Percentiles rank a stretch among this genome's conserved stretches.
Conservation (phyloP, 1,140 invertebrate genomes). For the Aporrectodea caliginosa region DNA sequence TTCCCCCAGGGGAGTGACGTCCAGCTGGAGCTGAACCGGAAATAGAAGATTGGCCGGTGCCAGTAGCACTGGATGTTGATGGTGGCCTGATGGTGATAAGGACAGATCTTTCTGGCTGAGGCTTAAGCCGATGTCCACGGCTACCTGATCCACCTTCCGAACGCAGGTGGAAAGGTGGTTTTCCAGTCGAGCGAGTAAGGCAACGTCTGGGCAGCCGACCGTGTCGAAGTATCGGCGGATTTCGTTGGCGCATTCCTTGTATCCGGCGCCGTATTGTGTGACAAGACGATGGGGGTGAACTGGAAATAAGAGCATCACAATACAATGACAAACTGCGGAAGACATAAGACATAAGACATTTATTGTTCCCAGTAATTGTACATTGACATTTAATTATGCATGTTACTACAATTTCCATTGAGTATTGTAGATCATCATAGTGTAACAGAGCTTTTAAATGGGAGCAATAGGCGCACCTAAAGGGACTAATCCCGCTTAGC, state of each 20-base stretch:
- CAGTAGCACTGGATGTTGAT: background rate
- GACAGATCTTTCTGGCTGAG: background rate
- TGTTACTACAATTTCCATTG: too few relatives aligned
- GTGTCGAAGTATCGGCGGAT: constrained; percentile 10
- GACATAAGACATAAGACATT: too few relatives aligned
- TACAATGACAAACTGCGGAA: too few relatives aligned
- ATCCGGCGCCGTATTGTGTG: constrained; percentile 14
- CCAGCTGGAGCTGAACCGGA: background rate
- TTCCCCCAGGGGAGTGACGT: background rate
- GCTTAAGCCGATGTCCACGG: background rate
- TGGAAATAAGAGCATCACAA: background rate
- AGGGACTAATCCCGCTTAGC: too few relatives aligned
- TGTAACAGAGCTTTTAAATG: too few relatives aligned
- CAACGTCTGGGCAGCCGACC: background rate
- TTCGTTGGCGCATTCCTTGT: constrained; percentile 17
- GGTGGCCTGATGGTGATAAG: background rate
- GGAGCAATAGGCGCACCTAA: too few relatives aligned
- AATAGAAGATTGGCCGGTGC: background rate
- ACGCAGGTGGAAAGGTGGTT: background rate
- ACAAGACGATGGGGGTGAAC: background rate
- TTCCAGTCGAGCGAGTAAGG: background rate
- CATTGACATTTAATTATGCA: too few relatives aligned
- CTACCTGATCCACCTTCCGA: background rate
- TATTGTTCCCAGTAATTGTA: too few relatives aligned
- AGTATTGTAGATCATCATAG: too few relatives aligned